These are phyloP conservation scores for Monopis laevigella DNA, from an alignment of 2,888 invertebrate genomes.

Conservation along the genomic window DNA sequence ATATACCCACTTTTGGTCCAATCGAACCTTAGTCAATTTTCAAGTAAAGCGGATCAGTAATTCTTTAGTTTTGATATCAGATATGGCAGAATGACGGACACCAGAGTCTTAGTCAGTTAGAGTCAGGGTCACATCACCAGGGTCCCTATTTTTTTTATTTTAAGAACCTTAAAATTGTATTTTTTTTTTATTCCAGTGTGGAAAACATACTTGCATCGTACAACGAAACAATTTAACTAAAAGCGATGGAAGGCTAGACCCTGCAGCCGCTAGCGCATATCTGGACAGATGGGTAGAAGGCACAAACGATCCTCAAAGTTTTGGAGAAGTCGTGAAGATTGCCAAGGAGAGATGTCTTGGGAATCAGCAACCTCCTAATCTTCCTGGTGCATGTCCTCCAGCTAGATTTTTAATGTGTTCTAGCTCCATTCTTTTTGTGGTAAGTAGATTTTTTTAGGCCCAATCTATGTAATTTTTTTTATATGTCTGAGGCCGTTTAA, in stretches of 20 bases:
- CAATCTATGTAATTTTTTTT: too few relatives aligned
- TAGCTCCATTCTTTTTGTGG: conserved; percentile 27
- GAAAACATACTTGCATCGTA: conserved; percentile 36
- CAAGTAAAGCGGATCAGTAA: too few relatives aligned
- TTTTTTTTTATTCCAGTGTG: conserved; percentile 30
- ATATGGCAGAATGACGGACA: too few relatives aligned
- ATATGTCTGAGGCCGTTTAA: too few relatives aligned
- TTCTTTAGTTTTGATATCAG: too few relatives aligned
- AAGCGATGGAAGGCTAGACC: conserved; percentile 28
- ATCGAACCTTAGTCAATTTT: too few relatives aligned
- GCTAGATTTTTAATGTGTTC: conserved; percentile 36
- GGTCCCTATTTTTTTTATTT: too few relatives aligned
- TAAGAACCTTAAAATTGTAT: too few relatives aligned
- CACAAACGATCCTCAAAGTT: conserved; percentile 15
- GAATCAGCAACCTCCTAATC: conserved; percentile 24
- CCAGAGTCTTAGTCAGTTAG: too few relatives aligned
- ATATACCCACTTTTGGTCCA: too few relatives aligned
- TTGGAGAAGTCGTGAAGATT: conserved; percentile 25
- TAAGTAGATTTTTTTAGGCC: too few relatives aligned
- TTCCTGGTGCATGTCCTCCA: conserved; percentile 34
- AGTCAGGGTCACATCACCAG: too few relatives aligned
- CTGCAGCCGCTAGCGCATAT: conserved; percentile 26
- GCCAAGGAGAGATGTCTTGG: conserved; percentile 32
- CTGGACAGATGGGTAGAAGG: conserved; percentile 29
- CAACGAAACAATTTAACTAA: conserved; percentile 31